Percentiles rank a stretch among this genome's conserved stretches.
Evolutionary conservation across 2,888 invertebrate genomes (phyloP).

Genomic region (Nowickia ferox): DNA sequence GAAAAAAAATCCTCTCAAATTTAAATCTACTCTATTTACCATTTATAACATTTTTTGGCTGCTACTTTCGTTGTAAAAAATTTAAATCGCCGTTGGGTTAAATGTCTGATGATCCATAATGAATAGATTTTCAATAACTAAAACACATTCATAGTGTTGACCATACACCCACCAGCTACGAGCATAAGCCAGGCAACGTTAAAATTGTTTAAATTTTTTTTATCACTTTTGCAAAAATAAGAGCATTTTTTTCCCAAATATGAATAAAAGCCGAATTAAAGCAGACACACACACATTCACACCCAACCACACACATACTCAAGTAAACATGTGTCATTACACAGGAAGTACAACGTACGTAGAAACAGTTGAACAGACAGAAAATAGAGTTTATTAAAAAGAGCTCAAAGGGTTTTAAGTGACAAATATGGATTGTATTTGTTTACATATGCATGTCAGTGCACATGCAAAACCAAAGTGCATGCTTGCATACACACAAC

Average conservation of each 20-base stretch:
- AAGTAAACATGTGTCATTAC: slow-evolving; percentile 58
- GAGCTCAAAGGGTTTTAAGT: slow-evolving; percentile 72
- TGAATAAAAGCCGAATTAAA: slow-evolving; percentile 30
- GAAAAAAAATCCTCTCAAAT: background rate
- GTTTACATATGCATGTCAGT: slow-evolving; percentile 67
- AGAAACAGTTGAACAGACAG: slow-evolving; percentile 9
- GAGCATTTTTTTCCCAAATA: slow-evolving; percentile 8
- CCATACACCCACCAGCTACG: background rate
- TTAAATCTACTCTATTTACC: background rate
- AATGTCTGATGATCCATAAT: slow-evolving; percentile 54
- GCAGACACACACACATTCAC: background rate
- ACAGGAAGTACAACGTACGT: slow-evolving; percentile 46
- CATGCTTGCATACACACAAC: background rate
- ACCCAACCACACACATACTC: background rate
- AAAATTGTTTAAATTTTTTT: slow-evolving; percentile 46
- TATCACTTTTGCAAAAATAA: slow-evolving; percentile 9
- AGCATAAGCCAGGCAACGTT: slow-evolving; percentile 23
- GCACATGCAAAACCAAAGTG: slow-evolving; percentile 20
- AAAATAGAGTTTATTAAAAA: slow-evolving; percentile 73
- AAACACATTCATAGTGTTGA: slow-evolving; percentile 28
- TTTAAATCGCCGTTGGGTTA: slow-evolving; percentile 16
- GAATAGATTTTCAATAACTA: slow-evolving; percentile 29
- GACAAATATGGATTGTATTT: slow-evolving; percentile 71
- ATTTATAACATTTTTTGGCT: background rate
- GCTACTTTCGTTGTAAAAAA: background rate